Evolutionary conservation across 2,113 vertebrate species (phyloP).

Genomic region (Malurus alboscapulatus): DNA sequence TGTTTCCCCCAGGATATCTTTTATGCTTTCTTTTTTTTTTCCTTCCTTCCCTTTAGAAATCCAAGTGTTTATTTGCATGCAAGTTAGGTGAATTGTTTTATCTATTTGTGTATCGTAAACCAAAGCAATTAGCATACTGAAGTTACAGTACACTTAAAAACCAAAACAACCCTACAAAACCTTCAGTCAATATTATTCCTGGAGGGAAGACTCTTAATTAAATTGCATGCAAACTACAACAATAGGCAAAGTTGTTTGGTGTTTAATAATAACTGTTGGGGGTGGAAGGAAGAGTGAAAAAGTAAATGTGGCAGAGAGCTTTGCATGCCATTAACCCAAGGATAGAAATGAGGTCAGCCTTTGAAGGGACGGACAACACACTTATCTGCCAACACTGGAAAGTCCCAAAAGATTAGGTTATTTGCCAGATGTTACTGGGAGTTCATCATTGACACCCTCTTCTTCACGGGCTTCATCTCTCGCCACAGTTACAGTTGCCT

Average conservation of each 20-base stretch:
- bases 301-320: conserved; percentile 1
- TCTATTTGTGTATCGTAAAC: conserved; percentile 66
- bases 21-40: conserved; percentile 40
- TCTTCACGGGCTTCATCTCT: conserved; percentile 39
- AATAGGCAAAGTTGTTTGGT: conserved; percentile 42
- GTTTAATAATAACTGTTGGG: conserved; percentile 47
- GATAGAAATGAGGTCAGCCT: conserved; percentile 52
- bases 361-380: not conserved
- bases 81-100: conserved; percentile 69
- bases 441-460: conserved; percentile 59
- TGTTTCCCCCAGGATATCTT: conserved; percentile 72
- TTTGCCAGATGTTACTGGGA: conserved; percentile 69
- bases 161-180: conserved; percentile 25
- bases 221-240: conserved; percentile 56
- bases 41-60: conserved; percentile 47
- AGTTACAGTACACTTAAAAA: conserved; percentile 50
- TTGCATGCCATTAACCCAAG: conserved; percentile 46
- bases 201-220: conserved; percentile 53
- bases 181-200: conserved; percentile 69
- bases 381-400: conserved; percentile 38
- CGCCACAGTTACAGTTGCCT: not conserved
- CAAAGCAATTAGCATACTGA: conserved; percentile 65
- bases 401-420: conserved; percentile 27
- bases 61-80: conserved; percentile 65
- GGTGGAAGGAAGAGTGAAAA: not conserved